These are phyloP conservation scores for Kradibia gibbosae DNA, from an alignment of 1,140 invertebrate genomes.

Conservation along the genomic window DNA sequence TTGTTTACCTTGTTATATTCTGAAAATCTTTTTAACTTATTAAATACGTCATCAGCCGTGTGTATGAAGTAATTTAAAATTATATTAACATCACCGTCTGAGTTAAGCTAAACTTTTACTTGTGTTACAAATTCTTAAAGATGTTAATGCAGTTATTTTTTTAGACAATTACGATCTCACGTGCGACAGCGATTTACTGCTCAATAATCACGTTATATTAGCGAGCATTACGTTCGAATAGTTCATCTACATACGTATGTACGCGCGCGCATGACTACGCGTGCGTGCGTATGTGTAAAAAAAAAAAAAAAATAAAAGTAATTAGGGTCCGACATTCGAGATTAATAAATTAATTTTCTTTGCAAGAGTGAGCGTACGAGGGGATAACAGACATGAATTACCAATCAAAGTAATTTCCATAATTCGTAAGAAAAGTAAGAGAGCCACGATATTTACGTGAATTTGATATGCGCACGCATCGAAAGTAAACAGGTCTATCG, in stretches of 20 bases:
- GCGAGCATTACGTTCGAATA: background rate
- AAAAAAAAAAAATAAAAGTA: no score
- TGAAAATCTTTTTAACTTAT: background rate
- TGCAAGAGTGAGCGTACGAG: no score
- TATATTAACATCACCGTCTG: background rate
- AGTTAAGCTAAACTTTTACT: background rate
- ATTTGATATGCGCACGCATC: background rate
- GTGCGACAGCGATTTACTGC: background rate
- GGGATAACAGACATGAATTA: background rate
- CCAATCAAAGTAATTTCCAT: background rate
- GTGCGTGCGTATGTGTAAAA: background rate
- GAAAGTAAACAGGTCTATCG: background rate
- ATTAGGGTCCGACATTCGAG: no score
- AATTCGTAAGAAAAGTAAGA: background rate
- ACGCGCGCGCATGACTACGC: background rate
- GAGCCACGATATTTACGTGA: background rate
- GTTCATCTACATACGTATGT: no score
- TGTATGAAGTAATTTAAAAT: background rate
- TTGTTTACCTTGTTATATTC: background rate
- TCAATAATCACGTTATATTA: background rate
- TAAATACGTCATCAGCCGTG: background rate
- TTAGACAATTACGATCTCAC: background rate
- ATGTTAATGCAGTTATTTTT: background rate
- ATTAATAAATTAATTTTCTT: no score
- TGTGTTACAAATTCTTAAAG: background rate